Evolutionary conservation across 1,140 invertebrate genomes (phyloP).

Genomic region (Phortica variegata): DNA sequence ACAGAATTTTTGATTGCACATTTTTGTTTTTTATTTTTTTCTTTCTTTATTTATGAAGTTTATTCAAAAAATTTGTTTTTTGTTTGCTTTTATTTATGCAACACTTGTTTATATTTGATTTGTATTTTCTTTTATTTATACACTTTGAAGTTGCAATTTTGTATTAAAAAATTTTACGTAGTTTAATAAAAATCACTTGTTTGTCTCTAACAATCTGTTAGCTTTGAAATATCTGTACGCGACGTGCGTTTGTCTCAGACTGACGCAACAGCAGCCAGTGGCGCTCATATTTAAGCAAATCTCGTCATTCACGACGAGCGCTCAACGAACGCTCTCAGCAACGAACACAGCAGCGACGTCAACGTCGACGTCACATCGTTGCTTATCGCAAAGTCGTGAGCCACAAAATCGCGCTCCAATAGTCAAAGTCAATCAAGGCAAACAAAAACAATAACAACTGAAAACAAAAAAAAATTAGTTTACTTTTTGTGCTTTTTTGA

Average conservation of each 20-base stretch:
- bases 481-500: too few relatives aligned
- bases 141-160: too few relatives aligned
- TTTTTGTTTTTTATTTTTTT: slow-evolving; percentile 22
- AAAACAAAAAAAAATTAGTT: too few relatives aligned
- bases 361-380: slow-evolving; percentile 6
- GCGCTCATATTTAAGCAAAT: slow-evolving; percentile 41
- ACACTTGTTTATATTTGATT: slow-evolving; percentile 3
- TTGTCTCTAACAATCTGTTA: too few relatives aligned
- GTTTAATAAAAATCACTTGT: too few relatives aligned
- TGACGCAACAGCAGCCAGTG: slow-evolving; percentile 23
- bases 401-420: too few relatives aligned
- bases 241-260: slow-evolving; percentile 33
- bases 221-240: slow-evolving; percentile 26
- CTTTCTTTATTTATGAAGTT: background rate
- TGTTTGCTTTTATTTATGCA: slow-evolving; percentile 10
- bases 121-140: background rate
- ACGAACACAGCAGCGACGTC: too few relatives aligned
- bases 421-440: too few relatives aligned
- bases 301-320: slow-evolving; percentile 5
- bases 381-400: too few relatives aligned
- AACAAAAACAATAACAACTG: too few relatives aligned
- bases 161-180: too few relatives aligned
- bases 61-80: slow-evolving; percentile 7
- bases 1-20: slow-evolving; percentile 44
- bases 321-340: background rate